Percentiles rank a stretch among this genome's conserved stretches.
phyloP scores from a whole-genome alignment of 1,140 invertebrate genomes.

The Diprion similis region DNA sequence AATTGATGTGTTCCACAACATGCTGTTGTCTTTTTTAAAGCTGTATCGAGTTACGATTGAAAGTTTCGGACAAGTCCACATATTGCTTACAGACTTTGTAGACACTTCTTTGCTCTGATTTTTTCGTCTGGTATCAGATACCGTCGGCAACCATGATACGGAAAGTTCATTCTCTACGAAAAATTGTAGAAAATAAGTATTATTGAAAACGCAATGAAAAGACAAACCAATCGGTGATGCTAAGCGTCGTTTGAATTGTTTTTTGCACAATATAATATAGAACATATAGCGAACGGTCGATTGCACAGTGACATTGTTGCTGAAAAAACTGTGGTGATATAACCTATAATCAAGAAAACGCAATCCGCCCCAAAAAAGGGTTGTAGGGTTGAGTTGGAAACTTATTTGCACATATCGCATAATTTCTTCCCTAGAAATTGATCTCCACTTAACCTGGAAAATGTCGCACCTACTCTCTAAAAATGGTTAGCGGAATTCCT shows the following conservation, averaged over 20 bases:
- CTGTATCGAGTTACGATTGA: slow-evolving; percentile 55
- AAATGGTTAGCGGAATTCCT: slow-evolving; percentile 17
- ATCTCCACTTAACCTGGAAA: slow-evolving; percentile 32
- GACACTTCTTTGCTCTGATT: background rate
- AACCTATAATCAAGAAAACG: no score
- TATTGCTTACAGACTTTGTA: slow-evolving; percentile 32
- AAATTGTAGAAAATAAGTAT: no score
- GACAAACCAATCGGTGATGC: no score
- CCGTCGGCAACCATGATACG: background rate
- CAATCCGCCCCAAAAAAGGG: no score
- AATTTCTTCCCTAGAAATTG: slow-evolving; percentile 32
- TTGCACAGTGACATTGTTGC: no score
- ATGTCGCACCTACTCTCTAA: slow-evolving; percentile 22
- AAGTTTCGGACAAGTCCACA: slow-evolving; percentile 47
- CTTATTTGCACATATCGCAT: background rate
- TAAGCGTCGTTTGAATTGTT: no score
- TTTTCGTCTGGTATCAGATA: background rate
- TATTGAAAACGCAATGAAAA: no score
- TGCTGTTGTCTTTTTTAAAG: slow-evolving; percentile 45
- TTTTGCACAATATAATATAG: no score
- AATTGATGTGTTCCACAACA: slow-evolving; percentile 28
- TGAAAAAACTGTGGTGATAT: no score
- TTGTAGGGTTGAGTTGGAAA: no score
- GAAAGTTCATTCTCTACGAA: background rate
- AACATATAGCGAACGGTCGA: no score